Evolutionary conservation across 2,888 invertebrate species (phyloP).

Genomic region (Leptinotarsa peninsularis): DNA sequence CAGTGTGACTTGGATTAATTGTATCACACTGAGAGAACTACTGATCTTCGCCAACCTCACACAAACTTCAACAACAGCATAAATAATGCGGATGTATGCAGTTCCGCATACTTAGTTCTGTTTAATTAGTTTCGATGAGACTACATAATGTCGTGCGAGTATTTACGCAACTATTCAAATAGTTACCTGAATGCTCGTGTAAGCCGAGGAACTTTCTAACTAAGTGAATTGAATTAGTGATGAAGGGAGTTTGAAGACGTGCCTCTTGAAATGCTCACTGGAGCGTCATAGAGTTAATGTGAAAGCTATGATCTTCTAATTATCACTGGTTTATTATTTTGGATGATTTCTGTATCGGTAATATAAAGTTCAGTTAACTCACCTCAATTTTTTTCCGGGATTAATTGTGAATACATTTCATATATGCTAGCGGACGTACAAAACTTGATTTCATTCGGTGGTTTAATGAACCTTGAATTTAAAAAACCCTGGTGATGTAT

Average conservation of each 20-base stretch:
- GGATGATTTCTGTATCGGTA: too few relatives aligned
- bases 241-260: background rate
- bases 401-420: too few relatives aligned
- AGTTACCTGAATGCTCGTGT: constrained; percentile 11
- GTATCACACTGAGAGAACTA: constrained; percentile 5
- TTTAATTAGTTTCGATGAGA: constrained; percentile 15
- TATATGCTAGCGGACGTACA: too few relatives aligned
- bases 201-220: background rate
- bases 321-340: too few relatives aligned
- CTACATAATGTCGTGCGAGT: constrained; percentile 4
- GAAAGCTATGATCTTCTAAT: background rate
- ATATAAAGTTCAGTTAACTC: too few relatives aligned
- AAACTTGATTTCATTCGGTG: too few relatives aligned
- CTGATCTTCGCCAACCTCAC: background rate
- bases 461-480: too few relatives aligned
- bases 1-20: background rate
- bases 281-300: too few relatives aligned
- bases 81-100: constrained; percentile 6
- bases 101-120: constrained; percentile 7
- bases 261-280: background rate
- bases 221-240: constrained; percentile 12
- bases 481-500: too few relatives aligned
- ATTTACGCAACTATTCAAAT: constrained; percentile 15
- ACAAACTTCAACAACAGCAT: constrained; percentile 9
- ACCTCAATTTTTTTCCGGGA: too few relatives aligned